A percentile compares a stretch with the other conserved stretches of the same genome.
phyloP scores from a whole-genome alignment of 92 coral and sea anemone species.

The Phenganax stokvisi region DNA sequence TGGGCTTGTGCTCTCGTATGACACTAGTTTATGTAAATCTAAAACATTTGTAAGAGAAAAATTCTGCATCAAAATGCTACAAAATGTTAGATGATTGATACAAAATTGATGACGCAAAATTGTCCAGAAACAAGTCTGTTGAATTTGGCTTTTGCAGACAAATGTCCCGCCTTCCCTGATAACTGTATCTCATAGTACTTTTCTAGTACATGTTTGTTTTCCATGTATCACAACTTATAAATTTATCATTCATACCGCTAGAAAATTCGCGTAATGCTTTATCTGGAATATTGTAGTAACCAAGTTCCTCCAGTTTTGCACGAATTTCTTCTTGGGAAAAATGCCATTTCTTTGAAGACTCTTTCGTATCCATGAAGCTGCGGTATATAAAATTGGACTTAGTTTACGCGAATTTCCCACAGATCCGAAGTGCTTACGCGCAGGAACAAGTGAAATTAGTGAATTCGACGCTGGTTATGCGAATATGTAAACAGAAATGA shows the following conservation, averaged over 20 bases:
- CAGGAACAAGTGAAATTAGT: not conserved
- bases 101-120: no score
- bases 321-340: slow-evolving; percentile 85
- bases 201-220: not conserved
- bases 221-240: slow-evolving; percentile 16
- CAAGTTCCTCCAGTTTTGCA: slow-evolving; percentile 74
- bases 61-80: no score
- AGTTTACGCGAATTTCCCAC: not conserved
- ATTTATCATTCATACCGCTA: slow-evolving; percentile 52
- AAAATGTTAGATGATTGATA: no score
- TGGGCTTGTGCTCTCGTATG: slow-evolving; percentile 2
- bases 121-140: no score
- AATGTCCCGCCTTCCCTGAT: no score
- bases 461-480: not conserved
- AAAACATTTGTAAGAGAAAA: not conserved
- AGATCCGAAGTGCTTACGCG: not conserved
- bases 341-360: slow-evolving; percentile 55
- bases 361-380: not conserved
- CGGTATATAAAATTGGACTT: not conserved
- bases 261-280: slow-evolving; percentile 77
- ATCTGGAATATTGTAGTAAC: slow-evolving; percentile 74
- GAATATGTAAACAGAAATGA: not conserved
- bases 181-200: no score
- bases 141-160: no score
- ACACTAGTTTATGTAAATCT: slow-evolving; percentile 28